phyloP scores from a whole-genome alignment of 2,797 vertebrate species.

The Periophthalmus magnuspinnatus region DNA sequence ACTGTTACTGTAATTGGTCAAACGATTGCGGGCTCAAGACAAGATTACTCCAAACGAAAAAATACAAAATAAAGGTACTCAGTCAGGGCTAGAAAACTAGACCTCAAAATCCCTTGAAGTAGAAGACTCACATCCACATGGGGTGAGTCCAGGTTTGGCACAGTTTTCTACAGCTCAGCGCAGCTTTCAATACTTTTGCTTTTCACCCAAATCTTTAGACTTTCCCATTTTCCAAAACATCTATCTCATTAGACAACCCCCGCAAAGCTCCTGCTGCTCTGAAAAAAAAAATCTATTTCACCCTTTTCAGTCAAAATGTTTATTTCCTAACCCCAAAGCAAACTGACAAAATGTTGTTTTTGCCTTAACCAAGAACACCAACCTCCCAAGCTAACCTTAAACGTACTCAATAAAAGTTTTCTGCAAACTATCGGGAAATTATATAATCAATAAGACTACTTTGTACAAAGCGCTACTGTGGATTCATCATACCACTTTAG shows the following conservation, averaged over 20 bases:
- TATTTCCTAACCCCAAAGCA: conserved; percentile 1
- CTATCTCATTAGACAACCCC: neutral
- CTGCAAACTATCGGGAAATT: neutral
- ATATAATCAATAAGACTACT: neutral
- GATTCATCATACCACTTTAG: neutral
- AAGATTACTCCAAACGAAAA: neutral
- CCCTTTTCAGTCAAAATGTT: neutral
- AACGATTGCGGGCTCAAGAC: neutral
- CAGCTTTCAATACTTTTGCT: neutral
- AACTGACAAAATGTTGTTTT: conserved; percentile 1
- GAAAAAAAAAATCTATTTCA: neutral
- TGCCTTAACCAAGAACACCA: neutral
- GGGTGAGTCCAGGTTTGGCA: neutral
- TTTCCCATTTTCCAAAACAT: neutral
- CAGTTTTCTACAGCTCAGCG: neutral
- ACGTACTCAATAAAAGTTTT: neutral
- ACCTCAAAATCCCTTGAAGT: neutral
- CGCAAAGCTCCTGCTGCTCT: neutral
- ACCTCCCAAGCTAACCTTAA: neutral
- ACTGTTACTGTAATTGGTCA: too few relatives aligned
- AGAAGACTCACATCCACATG: neutral
- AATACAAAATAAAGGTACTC: neutral
- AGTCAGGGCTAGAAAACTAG: neutral
- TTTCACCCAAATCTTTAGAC: neutral
- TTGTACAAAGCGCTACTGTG: neutral